Base-by-base conservation (phyloP, 2,797 vertebrate species). In the Enteromius thamalakanensis region DNA sequence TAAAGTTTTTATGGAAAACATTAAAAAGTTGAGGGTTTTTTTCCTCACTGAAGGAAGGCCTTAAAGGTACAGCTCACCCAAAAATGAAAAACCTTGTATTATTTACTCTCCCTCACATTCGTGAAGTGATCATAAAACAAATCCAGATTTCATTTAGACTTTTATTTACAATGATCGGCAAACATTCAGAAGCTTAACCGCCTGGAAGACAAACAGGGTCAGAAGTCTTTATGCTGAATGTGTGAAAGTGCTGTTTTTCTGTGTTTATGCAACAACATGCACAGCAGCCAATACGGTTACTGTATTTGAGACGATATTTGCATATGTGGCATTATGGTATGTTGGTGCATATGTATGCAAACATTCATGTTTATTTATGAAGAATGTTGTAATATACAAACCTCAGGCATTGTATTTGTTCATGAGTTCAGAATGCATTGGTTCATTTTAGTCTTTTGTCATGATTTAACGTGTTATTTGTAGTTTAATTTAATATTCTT, bases 1-100 rank as follows among this genome's bases (percentile, higher is more conserved):
- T 76, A 45, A 76, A 68, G 62, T 65, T 82, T 80, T 75, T 40
- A 82, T 76, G 72, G 51, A 55, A 78, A 78, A 78, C 76, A 32
- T 47, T 65, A 78, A 78, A 26, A 60, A 75, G 19, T 23, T 75
- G 71, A 72, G 2, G 11, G 2, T 49, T 58, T 74, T 23, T 26
- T 5, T 4, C 19, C 32, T 14, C 53, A 58, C 51, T 40, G 21
- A 75, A 75, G 12, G 21, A 75, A 75, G 11, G 32, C 49, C 51
- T 76, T 76, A 76, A 76, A 76, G 55, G 2, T 34, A 64, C 14
- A 78, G 26, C 76, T 34, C 23, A 21, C 40, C 3, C 40, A 19
- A 49, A 45, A 47, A 26, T 26, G n/a, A 15, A 49, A 49, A 58
- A 58, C 9, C 21, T 58, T 3, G n/a, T n/a, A n/a, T 23, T 9